These are phyloP conservation scores for Helogale parvula DNA, from an alignment of 2,113 vertebrate genomes.

Conservation along the genomic window DNA sequence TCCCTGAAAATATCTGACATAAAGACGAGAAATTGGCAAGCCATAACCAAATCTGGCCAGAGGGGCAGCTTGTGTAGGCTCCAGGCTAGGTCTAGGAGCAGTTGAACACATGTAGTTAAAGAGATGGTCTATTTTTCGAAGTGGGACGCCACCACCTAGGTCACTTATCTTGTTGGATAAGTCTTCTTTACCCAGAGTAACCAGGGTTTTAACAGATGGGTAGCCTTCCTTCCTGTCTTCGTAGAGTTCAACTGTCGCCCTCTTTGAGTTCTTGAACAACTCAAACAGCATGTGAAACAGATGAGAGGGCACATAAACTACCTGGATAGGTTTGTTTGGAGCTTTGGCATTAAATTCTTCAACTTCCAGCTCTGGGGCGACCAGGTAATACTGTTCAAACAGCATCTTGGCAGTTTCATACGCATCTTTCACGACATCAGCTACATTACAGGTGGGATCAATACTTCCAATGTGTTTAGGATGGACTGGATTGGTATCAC, in stretches of 20 bases:
- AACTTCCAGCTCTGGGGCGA: constrained; percentile 92
- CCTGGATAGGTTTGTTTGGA: constrained; percentile 93
- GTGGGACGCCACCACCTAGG: constrained; percentile 94
- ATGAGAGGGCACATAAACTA: constrained; percentile 97
- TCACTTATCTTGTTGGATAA: constrained; percentile 98
- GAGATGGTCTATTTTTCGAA: constrained; percentile 96
- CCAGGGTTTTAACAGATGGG: constrained; percentile 93
- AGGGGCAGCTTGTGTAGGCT: constrained; percentile 92
- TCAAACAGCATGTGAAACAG: constrained; percentile 99
- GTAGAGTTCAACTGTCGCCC: constrained; percentile 94
- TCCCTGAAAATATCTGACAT: constrained; percentile 96
- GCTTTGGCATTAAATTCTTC: constrained; percentile 96
- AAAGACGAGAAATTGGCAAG: constrained; percentile 95
- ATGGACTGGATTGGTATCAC: constrained; percentile 94
- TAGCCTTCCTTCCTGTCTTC: constrained; percentile 89
- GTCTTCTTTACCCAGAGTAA: constrained; percentile 97
- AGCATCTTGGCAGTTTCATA: constrained; percentile 97
- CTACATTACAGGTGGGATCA: constrained; percentile 94
- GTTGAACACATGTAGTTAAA: constrained; percentile 99
- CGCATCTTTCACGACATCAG: constrained; percentile 96
- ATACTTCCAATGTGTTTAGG: constrained; percentile 98
- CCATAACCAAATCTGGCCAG: constrained; percentile 98
- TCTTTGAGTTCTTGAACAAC: constrained; percentile 99
- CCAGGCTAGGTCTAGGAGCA: constrained; percentile 94
- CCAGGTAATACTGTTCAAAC: constrained; percentile 95